phyloP scores from a whole-genome alignment of 2,113 vertebrate genomes.

The Elephantulus edwardii region DNA sequence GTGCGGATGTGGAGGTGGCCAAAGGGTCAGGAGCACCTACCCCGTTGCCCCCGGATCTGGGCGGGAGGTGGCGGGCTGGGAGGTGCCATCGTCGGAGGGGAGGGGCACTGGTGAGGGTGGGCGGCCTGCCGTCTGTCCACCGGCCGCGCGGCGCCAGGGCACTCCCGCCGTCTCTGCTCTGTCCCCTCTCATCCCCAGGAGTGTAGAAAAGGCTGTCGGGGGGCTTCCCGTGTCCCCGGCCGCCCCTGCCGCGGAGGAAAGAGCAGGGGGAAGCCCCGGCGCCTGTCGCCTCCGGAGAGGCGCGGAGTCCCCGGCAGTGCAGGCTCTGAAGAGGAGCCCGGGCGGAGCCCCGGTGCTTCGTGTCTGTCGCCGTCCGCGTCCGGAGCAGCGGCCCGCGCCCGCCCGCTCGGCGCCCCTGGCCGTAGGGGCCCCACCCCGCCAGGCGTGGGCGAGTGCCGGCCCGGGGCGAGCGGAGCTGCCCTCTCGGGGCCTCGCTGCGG shows the following conservation, averaged over 20 bases:
- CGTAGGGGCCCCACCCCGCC: constrained; percentile 28
- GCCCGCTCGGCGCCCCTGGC: background rate
- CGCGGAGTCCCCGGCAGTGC: background rate
- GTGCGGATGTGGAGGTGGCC: background rate
- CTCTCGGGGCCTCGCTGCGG: constrained; percentile 55
- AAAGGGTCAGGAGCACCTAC: no score
- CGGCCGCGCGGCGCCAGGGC: constrained; percentile 15
- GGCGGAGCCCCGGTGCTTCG: constrained; percentile 35
- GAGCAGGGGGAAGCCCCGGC: constrained; percentile 26
- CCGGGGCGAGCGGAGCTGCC: background rate
- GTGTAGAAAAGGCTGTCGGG: constrained; percentile 13
- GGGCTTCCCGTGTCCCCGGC: constrained; percentile 50
- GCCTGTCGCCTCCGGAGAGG: background rate
- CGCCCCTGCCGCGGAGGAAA: constrained; percentile 36
- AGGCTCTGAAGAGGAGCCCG: constrained; percentile 26
- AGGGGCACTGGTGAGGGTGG: constrained; percentile 40
- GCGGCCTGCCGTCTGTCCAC: background rate
- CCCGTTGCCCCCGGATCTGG: constrained; percentile 71
- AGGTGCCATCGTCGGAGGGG: constrained; percentile 50
- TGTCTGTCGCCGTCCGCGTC: constrained; percentile 49
- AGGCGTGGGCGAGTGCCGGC: constrained; percentile 2
- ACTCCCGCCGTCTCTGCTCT: constrained; percentile 20
- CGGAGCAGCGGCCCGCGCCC: constrained; percentile 5
- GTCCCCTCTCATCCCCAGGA: background rate
- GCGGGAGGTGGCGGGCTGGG: constrained; percentile 46